Conservation (phyloP, 2,113 vertebrate species). For the Megaleporinus macrocephalus region DNA sequence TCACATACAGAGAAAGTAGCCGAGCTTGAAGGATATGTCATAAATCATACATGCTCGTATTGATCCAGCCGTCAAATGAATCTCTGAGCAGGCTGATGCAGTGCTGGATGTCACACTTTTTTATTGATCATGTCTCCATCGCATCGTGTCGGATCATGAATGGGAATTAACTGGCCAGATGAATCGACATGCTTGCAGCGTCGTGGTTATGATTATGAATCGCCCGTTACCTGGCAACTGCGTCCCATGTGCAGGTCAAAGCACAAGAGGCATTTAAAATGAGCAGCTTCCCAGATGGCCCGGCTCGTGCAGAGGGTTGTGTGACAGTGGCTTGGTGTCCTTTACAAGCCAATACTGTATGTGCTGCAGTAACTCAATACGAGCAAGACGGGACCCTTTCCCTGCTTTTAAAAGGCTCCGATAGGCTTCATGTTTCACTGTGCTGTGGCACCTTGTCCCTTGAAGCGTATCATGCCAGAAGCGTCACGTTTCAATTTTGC, state of each 20-base stretch:
- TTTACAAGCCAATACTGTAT: constrained; percentile 22
- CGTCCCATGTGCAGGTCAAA: constrained; percentile 40
- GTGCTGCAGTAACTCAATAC: constrained; percentile 23
- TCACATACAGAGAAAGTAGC: background rate
- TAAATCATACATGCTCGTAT: background rate
- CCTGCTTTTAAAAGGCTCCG: background rate
- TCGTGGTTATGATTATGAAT: constrained; percentile 44
- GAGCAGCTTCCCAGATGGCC: constrained; percentile 38
- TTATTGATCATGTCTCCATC: constrained; percentile 15
- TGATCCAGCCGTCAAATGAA: constrained; percentile 18
- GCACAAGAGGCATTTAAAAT: constrained; percentile 37
- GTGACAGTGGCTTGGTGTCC: constrained; percentile 42
- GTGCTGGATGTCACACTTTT: constrained; percentile 9
- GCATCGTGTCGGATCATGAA: constrained; percentile 28
- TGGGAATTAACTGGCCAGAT: constrained; percentile 24
- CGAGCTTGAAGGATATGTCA: background rate
- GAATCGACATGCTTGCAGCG: constrained; percentile 30
- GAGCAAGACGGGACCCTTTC: constrained; percentile 6
- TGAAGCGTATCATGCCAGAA: background rate
- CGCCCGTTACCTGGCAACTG: constrained; percentile 47
- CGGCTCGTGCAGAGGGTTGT: constrained; percentile 24
- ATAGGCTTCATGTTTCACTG: background rate
- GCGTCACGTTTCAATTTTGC: constrained; percentile 3
- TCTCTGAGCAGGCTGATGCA: background rate
- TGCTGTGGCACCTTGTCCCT: background rate